Evolutionary conservation across 2,888 invertebrate genomes (phyloP).

Genomic region (Xestia rhomboidea): DNA sequence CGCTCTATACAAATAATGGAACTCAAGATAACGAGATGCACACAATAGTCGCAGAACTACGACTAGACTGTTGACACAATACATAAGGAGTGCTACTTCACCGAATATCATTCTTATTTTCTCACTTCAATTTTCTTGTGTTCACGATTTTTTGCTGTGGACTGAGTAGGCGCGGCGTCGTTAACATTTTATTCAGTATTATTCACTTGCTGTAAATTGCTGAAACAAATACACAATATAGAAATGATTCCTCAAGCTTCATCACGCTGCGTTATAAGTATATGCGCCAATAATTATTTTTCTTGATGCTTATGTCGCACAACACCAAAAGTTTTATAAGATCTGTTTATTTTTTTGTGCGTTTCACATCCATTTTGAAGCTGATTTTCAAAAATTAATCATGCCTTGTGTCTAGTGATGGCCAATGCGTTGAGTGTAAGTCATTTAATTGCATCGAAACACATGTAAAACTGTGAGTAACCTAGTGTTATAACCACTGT

Average conservation of each 20-base stretch:
- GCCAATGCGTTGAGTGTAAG: slow-evolving; percentile 55
- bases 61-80: slow-evolving; percentile 69
- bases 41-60: slow-evolving; percentile 73
- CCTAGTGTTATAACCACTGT: background rate
- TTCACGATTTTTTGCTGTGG: slow-evolving; percentile 19
- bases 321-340: slow-evolving; percentile 13
- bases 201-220: slow-evolving; percentile 47
- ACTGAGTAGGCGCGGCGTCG: background rate
- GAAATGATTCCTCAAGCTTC: slow-evolving; percentile 9
- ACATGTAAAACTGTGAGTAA: slow-evolving; percentile 4
- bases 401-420: slow-evolving; percentile 58
- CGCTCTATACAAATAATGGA: slow-evolving; percentile 78
- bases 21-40: slow-evolving; percentile 84
- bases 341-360: background rate
- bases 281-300: background rate
- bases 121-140: slow-evolving; percentile 29
- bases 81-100: slow-evolving; percentile 60
- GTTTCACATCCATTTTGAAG: slow-evolving; percentile 65
- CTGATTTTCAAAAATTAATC: slow-evolving; percentile 33
- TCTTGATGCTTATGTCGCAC: slow-evolving; percentile 10
- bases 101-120: slow-evolving; percentile 51
- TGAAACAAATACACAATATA: slow-evolving; percentile 21
- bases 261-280: slow-evolving; percentile 10
- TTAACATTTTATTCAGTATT: slow-evolving; percentile 27
- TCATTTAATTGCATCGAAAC: slow-evolving; percentile 52